Evolutionary conservation across 2,797 vertebrate genomes (phyloP), one percentile per base, ranked within the genome.

Genomic region (Chelon labrosus): DNA sequence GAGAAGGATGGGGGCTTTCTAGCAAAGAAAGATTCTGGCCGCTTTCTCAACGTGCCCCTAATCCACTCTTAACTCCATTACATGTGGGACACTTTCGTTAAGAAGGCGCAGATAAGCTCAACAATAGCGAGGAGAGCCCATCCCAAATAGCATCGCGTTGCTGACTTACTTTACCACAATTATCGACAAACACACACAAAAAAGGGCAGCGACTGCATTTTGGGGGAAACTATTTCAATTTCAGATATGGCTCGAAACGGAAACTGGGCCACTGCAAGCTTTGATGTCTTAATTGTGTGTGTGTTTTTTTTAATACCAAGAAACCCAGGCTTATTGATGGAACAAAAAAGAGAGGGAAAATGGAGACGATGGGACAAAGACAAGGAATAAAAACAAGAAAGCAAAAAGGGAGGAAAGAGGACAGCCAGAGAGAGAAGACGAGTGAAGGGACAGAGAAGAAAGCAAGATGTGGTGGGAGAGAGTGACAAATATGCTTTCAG

Each of bases 231-330:
- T 44, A 77, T 89, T 92, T 89, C 67, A 87, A 90, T 89, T 93
- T 91, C 46, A 87, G 84, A 91, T 89, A 90, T 75, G 80, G 80
- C 70, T 91, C 68, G 59, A 80, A 83, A 88, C 62, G 27, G 85
- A 94, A 94, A 92, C 78, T 93, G 90, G 93, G 91, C 80, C 91
- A 92, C 69, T 59, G 85, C 60, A 77, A 69, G 89, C 91, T 94
- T 93, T 94, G 90, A 93, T 91, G 89, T 93, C 85, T 91, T 90
- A 92, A 94, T 93, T 94, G 82, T 91, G 79, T 64, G 54, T 78
- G 70, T 76, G 55, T 19, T 44, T 50, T 73, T 42, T 68, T 73
- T 69, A 59, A 79, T 71, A 74, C 76, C 61, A 83, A 77, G 71
- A 89, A 88, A 90, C 61, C 42, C 42, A 77, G 80, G 83, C 65